These are phyloP conservation scores for Montipora efflorescens DNA, from an alignment of 64 coral and sea anemone species.

Conservation along the genomic window DNA sequence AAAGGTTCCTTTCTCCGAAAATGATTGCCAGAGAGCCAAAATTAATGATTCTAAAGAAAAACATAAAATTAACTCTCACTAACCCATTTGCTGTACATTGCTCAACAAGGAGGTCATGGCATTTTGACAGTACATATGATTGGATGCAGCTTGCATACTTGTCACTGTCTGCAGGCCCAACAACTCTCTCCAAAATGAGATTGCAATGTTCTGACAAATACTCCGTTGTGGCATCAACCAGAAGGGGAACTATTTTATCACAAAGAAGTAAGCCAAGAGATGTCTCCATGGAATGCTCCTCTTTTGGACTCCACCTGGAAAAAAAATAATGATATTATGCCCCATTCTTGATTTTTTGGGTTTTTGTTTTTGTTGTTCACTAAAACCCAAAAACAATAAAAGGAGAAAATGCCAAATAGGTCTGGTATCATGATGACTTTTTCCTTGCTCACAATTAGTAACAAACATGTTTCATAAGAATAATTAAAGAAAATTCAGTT, in stretches of 20 bases:
- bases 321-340: background rate
- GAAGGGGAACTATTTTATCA: constrained; percentile 71
- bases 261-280: constrained; percentile 70
- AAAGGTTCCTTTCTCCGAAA: too few relatives aligned
- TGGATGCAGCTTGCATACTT: constrained; percentile 80
- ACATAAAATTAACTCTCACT: background rate
- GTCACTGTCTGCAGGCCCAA: constrained; percentile 87
- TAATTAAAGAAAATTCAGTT: too few relatives aligned
- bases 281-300: constrained; percentile 81
- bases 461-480: too few relatives aligned
- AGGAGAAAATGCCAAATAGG: too few relatives aligned
- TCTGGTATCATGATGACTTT: too few relatives aligned
- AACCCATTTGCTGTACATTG: constrained; percentile 77
- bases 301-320: constrained; percentile 85
- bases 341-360: too few relatives aligned
- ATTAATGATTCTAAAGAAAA: too few relatives aligned
- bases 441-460: too few relatives aligned
- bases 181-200: constrained; percentile 80
- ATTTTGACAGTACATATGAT: constrained; percentile 88
- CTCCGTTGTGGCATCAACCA: constrained; percentile 90
- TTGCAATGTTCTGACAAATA: constrained; percentile 84
- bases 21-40: too few relatives aligned
- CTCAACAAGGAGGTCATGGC: constrained; percentile 88
- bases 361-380: too few relatives aligned
- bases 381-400: too few relatives aligned